Conservation (phyloP, 2,888 invertebrate genomes). For the Matsumyia berberina region DNA sequence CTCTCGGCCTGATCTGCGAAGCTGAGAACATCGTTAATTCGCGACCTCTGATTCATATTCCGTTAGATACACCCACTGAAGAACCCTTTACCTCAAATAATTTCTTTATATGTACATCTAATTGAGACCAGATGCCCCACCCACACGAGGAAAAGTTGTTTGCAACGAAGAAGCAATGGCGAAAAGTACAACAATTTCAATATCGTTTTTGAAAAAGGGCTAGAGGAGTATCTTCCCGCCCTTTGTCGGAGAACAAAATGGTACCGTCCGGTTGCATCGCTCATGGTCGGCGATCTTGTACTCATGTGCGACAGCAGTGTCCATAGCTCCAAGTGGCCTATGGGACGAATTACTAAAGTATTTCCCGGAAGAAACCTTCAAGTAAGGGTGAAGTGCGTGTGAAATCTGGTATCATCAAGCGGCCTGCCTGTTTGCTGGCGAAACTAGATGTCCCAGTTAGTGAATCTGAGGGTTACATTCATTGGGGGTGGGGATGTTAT, state of each 20-base stretch:
- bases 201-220: neutral
- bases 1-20: slow-evolving; percentile 3
- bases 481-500: slow-evolving; percentile 36
- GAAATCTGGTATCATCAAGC: neutral
- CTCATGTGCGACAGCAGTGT: slow-evolving; percentile 1
- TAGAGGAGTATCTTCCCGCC: slow-evolving; percentile 5
- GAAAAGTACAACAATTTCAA: slow-evolving; percentile 7
- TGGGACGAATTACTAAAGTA: neutral
- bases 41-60: slow-evolving; percentile 51
- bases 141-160: neutral
- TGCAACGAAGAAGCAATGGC: slow-evolving; percentile 18
- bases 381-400: neutral
- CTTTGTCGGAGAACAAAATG: neutral
- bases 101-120: slow-evolving; percentile 11
- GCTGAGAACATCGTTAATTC: slow-evolving; percentile 38
- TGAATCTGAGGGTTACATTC: slow-evolving; percentile 23
- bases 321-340: neutral
- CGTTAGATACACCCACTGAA: slow-evolving; percentile 30
- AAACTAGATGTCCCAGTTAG: slow-evolving; percentile 5
- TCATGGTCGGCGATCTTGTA: neutral
- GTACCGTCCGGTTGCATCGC: neutral
- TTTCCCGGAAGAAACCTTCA: neutral
- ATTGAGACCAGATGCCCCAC: neutral
- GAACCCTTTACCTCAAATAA: slow-evolving; percentile 62
- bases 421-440: neutral